Evolutionary conservation across 2,797 vertebrate species (phyloP).

Genomic region (Enteromius paludinosus): DNA sequence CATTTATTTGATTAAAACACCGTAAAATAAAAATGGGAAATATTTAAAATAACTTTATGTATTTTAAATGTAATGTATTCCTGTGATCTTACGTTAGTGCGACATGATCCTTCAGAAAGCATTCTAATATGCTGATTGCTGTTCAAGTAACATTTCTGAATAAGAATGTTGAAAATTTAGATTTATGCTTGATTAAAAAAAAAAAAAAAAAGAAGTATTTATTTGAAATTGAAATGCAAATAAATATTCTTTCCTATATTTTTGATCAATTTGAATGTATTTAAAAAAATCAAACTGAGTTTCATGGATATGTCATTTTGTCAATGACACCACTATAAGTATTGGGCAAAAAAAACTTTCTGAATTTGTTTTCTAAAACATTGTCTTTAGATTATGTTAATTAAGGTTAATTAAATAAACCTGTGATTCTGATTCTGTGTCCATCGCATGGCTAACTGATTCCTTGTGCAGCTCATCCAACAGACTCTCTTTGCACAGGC

Average conservation of each 20-base stretch:
- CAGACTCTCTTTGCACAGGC: conserved; percentile 61
- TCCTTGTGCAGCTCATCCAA: conserved; percentile 54
- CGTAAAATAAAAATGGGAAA: background rate
- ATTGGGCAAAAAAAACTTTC: background rate
- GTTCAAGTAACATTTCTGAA: background rate
- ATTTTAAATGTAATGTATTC: background rate
- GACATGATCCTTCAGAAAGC: background rate
- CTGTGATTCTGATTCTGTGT: background rate
- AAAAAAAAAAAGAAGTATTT: background rate
- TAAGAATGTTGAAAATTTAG: background rate
- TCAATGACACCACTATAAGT: background rate
- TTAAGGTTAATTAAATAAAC: conserved; percentile 2
- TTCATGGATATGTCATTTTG: background rate
- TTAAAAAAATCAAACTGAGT: background rate
- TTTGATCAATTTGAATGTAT: background rate
- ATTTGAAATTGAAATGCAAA: background rate
- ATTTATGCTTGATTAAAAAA: background rate
- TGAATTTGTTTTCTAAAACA: background rate
- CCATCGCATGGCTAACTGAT: conserved; percentile 37
- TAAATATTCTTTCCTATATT: background rate
- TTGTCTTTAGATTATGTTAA: background rate
- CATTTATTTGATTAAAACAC: background rate
- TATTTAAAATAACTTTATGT: background rate
- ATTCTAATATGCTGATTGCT: background rate
- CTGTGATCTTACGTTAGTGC: background rate